A percentile compares a stretch with the other conserved stretches of the same genome.
Conservation (phyloP, 1,140 invertebrate genomes). For the Trichonephila clavipes region DNA sequence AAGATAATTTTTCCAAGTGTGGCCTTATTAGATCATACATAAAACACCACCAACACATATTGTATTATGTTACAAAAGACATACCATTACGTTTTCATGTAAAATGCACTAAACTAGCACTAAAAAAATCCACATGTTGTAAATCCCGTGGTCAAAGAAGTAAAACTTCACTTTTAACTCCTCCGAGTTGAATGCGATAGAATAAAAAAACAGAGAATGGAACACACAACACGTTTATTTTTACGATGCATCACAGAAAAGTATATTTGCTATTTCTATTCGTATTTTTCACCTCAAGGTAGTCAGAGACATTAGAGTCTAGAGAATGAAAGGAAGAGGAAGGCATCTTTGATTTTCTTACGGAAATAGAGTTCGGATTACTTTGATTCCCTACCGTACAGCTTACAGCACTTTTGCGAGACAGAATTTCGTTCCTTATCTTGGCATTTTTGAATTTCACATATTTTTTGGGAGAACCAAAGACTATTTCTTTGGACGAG, state of each 20-base stretch:
- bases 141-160: too few species aligned
- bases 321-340: background rate
- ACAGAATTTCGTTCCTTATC: background rate
- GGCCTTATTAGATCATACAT: too few species aligned
- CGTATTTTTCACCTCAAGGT: background rate
- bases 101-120: too few species aligned
- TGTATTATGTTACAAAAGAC: too few species aligned
- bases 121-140: too few species aligned
- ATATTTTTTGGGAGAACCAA: background rate
- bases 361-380: slow-evolving; percentile 1
- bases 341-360: slow-evolving; percentile 20
- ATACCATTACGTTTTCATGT: too few species aligned
- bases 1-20: too few species aligned
- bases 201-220: too few species aligned
- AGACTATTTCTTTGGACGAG: slow-evolving; percentile 2
- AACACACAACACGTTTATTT: background rate
- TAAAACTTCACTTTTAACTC: background rate
- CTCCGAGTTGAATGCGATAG: background rate
- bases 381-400: background rate
- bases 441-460: slow-evolving; percentile 5
- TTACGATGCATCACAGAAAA: background rate
- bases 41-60: too few species aligned
- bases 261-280: background rate
- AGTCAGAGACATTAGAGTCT: background rate
- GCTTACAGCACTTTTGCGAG: background rate